Base-by-base conservation (phyloP, 1,140 invertebrate species). In the Coelopa frigida region DNA sequence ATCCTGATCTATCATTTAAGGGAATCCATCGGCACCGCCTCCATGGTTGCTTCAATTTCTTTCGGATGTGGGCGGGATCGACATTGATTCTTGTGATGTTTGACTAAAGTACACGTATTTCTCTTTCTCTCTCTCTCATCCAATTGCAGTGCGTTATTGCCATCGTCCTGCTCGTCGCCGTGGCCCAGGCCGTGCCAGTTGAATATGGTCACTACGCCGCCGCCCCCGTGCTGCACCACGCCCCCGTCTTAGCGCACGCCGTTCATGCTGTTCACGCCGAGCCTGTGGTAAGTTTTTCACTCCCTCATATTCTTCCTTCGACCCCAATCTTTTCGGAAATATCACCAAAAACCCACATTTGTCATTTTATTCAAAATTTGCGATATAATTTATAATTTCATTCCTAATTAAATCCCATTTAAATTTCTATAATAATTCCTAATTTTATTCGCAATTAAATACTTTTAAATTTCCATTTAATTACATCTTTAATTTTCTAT, bases 91-190 rank as follows among this genome's bases (percentile, higher is more conserved):
- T 12, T 23, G 2, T 4, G 4, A 39, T 23, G 26, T 3, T 5
- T 23, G 14, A 5, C 12, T 20, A 39, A 22, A 39, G 8, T 39
- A n/a, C 1, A 22, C 24, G 14, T 32, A 33, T 44, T 43, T 6
- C 32, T 43, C 12, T 18, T 41, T 11, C 10, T 35, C 33, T 21
- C 27, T 46, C 40, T 46, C 2, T 40, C n/a, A n/a, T n/a, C n/a
- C n/a, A n/a, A n/a, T 49, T 56, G 41, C 57, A 70, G 67, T 69
- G 56, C 54, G 57, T 67, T 48, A 54, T 67, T 62, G 66, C 58
- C 50, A 63, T 68, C 48, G 57, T 57, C 55, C 51, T 68, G 47
- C 46, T 70, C 33, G 55, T 63, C 40, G 66, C 55, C 41, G 61
- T 55, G 40, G 61, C 56, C 26, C 57, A 66, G 48, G 67, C 67